phyloP scores from a whole-genome alignment of 2,797 vertebrate species.

The Pogonophryne albipinna region DNA sequence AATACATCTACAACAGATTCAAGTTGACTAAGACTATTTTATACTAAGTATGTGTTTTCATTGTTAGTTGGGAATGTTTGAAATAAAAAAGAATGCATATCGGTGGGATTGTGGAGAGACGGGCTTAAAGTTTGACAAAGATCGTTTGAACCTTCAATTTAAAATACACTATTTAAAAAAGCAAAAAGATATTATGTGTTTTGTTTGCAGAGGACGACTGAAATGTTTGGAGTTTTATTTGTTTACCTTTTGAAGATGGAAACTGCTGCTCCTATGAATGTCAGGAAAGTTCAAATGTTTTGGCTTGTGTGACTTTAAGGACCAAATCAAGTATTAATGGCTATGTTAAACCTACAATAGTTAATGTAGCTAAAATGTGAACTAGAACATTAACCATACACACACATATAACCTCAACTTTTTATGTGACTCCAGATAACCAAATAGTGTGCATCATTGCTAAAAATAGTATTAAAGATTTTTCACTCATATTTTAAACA shows the following conservation, averaged over 20 bases:
- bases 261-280: neutral
- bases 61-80: neutral
- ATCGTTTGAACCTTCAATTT: neutral
- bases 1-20: neutral
- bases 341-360: neutral
- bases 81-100: neutral
- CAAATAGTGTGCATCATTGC: neutral
- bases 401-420: neutral
- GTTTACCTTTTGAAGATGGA: neutral
- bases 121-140: neutral
- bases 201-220: slow-evolving; percentile 60
- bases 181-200: slow-evolving; percentile 22
- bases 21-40: neutral
- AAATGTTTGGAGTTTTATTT: slow-evolving; percentile 4
- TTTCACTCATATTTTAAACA: slow-evolving; percentile 4
- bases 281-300: slow-evolving; percentile 1
- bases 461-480: neutral
- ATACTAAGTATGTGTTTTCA: slow-evolving; percentile 1
- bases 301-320: slow-evolving; percentile 22
- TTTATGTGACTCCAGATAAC: neutral
- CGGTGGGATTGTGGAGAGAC: neutral
- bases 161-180: neutral
- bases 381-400: neutral
- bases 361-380: neutral
- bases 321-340: slow-evolving; percentile 24